These are phyloP conservation scores for Dilophus febrilis DNA, from an alignment of 2,888 invertebrate genomes.

Conservation along the genomic window DNA sequence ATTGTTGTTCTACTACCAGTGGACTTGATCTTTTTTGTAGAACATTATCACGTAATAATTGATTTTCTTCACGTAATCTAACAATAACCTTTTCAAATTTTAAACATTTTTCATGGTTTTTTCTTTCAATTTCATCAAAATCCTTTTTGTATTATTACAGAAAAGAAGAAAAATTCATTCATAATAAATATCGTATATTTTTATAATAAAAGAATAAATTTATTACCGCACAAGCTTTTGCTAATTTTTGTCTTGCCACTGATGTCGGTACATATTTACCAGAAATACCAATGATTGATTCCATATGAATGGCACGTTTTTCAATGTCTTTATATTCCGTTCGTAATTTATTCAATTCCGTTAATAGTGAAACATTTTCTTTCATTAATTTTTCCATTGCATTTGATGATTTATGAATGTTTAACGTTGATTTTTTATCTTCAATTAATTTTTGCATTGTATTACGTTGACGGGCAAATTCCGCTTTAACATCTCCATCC, in stretches of 20 bases:
- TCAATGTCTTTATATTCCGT: slow-evolving; percentile 48
- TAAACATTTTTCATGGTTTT: slow-evolving; percentile 6
- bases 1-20: neutral
- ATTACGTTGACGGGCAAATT: slow-evolving; percentile 64
- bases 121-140: slow-evolving; percentile 27
- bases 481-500: slow-evolving; percentile 52
- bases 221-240: slow-evolving; percentile 37
- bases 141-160: slow-evolving; percentile 23
- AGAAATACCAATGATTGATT: slow-evolving; percentile 47
- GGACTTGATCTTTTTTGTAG: no score
- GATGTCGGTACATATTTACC: slow-evolving; percentile 38
- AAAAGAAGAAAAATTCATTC: neutral
- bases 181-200: neutral
- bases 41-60: slow-evolving; percentile 2
- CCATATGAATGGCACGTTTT: slow-evolving; percentile 50
- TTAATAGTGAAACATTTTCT: slow-evolving; percentile 61
- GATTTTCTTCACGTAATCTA: slow-evolving; percentile 8
- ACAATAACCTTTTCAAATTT: slow-evolving; percentile 6
- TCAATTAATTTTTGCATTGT: slow-evolving; percentile 51
- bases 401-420: neutral
- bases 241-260: slow-evolving; percentile 44
- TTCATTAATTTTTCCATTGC: slow-evolving; percentile 48
- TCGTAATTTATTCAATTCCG: slow-evolving; percentile 60
- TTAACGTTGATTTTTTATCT: slow-evolving; percentile 10
- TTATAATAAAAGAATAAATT: no score